A percentile compares a stretch with the other conserved stretches of the same genome.
phyloP scores from a whole-genome alignment of 2,797 vertebrate genomes.

The Ambastaia sidthimunki region DNA sequence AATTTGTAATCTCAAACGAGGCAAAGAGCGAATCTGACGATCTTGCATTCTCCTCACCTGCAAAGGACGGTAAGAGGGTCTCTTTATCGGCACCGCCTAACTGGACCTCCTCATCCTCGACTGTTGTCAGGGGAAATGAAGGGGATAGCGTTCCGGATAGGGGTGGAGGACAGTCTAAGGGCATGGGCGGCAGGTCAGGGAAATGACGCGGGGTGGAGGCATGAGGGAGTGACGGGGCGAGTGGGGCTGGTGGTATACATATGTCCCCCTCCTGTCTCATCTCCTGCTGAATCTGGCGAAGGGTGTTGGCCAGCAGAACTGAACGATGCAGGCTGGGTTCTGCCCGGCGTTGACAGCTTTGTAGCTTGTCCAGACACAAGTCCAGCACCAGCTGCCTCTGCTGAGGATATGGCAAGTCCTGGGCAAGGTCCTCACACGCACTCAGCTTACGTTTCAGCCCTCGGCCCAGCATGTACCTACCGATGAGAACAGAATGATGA shows the following conservation, averaged over 20 bases:
- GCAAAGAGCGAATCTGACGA: conserved; percentile 77
- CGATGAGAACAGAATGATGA: conserved; percentile 32
- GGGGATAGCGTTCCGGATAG: too few species aligned
- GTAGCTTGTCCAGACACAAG: conserved; percentile 82
- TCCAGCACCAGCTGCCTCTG: conserved; percentile 84
- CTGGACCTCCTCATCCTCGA: conserved; percentile 8
- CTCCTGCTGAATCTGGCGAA: conserved; percentile 82
- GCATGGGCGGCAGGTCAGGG: conserved; percentile 54
- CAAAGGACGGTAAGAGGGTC: neutral
- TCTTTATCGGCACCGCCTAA: conserved; percentile 2
- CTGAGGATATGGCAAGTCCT: conserved; percentile 76
- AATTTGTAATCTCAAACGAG: conserved; percentile 82
- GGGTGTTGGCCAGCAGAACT: conserved; percentile 83
- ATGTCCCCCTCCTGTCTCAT: conserved; percentile 78
- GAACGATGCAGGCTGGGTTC: conserved; percentile 83
- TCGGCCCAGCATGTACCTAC: conserved; percentile 81
- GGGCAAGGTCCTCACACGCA: conserved; percentile 78
- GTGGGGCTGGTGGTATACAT: conserved; percentile 18
- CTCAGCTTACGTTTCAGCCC: conserved; percentile 82
- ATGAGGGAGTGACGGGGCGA: conserved; percentile 43
- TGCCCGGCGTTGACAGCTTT: conserved; percentile 76
- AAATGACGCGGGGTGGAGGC: conserved; percentile 51
- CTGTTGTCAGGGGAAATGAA: neutral
- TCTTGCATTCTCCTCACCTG: conserved; percentile 60
- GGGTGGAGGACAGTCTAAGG: conserved; percentile 67